phyloP scores from a whole-genome alignment of 2,113 vertebrate genomes.

The Phasianus colchicus region DNA sequence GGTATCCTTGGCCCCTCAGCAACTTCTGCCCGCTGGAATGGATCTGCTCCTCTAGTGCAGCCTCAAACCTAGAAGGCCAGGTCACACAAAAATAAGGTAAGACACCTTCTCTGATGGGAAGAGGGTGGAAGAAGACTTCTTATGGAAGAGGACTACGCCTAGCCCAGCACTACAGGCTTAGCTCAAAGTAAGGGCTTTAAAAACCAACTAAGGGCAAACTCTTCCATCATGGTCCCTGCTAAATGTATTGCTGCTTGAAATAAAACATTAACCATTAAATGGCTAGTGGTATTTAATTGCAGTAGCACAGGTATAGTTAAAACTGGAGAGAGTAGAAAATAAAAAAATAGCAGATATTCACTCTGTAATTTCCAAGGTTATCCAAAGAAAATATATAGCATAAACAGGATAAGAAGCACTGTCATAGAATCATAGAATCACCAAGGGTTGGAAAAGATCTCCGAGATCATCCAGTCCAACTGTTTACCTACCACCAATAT shows the following conservation, averaged over 20 bases:
- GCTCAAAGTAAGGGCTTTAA: not conserved
- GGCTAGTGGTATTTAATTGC: not conserved
- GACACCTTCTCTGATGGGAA: not conserved
- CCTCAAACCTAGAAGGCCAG: not conserved
- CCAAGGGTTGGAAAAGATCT: no score
- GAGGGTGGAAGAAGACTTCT: not conserved
- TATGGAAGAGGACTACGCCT: not conserved
- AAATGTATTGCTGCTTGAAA: not conserved
- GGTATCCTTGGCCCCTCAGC: no score
- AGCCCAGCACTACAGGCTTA: not conserved
- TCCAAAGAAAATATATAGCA: not conserved
- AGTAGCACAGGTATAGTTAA: not conserved
- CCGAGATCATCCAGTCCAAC: no score
- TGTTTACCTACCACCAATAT: no score
- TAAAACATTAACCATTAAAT: not conserved
- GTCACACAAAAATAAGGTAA: not conserved
- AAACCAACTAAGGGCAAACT: not conserved
- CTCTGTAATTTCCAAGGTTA: not conserved
- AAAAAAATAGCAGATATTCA: not conserved
- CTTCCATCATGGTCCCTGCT: not conserved
- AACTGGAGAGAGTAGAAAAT: not conserved
- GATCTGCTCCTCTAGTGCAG: not conserved
- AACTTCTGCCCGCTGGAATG: no score
- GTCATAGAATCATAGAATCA: no score
- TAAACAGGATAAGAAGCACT: not conserved